phyloP scores from a whole-genome alignment of 1,140 invertebrate genomes.

The Aphelinus certus region DNA sequence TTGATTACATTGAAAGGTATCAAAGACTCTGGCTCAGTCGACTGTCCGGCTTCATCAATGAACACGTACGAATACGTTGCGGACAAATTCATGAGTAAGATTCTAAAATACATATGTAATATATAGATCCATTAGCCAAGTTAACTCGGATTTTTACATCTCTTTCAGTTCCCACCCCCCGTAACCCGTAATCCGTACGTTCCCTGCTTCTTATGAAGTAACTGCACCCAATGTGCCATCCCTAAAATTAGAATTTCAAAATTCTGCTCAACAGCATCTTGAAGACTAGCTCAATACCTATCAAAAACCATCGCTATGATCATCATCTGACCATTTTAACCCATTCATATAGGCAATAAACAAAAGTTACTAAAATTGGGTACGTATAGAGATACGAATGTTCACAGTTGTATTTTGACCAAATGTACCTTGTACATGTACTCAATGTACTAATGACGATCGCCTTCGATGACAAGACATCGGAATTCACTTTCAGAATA shows the following conservation, averaged over 20 bases:
- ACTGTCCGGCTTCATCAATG: slow-evolving; percentile 89
- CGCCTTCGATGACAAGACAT: not conserved
- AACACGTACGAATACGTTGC: slow-evolving; percentile 72
- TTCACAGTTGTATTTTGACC: too few species aligned
- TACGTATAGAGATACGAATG: too few species aligned
- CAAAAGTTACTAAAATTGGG: too few species aligned
- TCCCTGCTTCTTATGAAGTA: too few species aligned
- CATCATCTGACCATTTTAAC: too few species aligned
- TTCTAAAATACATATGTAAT: not conserved
- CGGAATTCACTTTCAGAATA: not conserved
- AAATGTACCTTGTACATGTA: not conserved
- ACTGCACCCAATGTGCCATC: too few species aligned
- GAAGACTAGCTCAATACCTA: too few species aligned
- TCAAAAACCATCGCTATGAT: too few species aligned
- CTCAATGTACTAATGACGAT: not conserved
- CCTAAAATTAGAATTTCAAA: not conserved
- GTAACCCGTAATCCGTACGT: too few species aligned
- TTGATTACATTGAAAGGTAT: slow-evolving; percentile 69
- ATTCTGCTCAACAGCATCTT: not conserved
- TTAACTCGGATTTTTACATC: too few species aligned
- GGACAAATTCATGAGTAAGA: slow-evolving; percentile 1
- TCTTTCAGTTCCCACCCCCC: too few species aligned
- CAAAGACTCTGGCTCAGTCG: slow-evolving; percentile 79
- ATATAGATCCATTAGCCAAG: not conserved
- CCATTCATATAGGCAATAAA: too few species aligned